phyloP scores from a whole-genome alignment of 2,888 invertebrate species.

The Orthosia gothica region DNA sequence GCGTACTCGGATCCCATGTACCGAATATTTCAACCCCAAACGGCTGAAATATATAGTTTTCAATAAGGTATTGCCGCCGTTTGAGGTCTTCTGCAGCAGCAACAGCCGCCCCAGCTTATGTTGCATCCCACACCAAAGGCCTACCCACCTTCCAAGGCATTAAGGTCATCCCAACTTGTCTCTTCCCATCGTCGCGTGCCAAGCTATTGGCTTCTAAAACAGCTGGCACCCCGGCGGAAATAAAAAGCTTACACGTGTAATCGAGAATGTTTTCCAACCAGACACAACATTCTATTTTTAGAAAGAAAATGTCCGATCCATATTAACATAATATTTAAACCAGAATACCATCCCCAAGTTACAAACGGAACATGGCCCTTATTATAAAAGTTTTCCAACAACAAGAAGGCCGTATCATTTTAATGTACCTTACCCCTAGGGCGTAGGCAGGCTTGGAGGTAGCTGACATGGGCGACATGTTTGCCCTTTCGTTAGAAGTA shows the following conservation, averaged over 20 bases:
- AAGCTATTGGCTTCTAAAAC: too few relatives aligned
- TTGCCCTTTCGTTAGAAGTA: constrained; percentile 36
- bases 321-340: constrained; percentile 1
- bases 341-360: constrained; percentile 19
- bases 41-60: too few relatives aligned
- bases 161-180: too few relatives aligned
- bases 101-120: too few relatives aligned
- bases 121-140: too few relatives aligned
- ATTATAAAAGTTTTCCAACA: constrained; percentile 74
- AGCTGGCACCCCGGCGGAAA: too few relatives aligned
- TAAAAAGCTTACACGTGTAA: neutral
- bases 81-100: too few relatives aligned
- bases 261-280: neutral
- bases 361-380: constrained; percentile 65
- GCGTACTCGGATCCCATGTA: too few relatives aligned
- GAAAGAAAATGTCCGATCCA: neutral
- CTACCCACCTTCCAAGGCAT: too few relatives aligned
- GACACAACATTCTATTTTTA: neutral
- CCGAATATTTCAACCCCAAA: too few relatives aligned
- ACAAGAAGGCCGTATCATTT: constrained; percentile 50
- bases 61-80: too few relatives aligned
- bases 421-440: neutral
- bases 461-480: constrained; percentile 42
- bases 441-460: constrained; percentile 32
- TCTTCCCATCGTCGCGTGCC: too few relatives aligned